phyloP scores from a whole-genome alignment of 2,797 vertebrate species.

The Thamnophis elegans region DNA sequence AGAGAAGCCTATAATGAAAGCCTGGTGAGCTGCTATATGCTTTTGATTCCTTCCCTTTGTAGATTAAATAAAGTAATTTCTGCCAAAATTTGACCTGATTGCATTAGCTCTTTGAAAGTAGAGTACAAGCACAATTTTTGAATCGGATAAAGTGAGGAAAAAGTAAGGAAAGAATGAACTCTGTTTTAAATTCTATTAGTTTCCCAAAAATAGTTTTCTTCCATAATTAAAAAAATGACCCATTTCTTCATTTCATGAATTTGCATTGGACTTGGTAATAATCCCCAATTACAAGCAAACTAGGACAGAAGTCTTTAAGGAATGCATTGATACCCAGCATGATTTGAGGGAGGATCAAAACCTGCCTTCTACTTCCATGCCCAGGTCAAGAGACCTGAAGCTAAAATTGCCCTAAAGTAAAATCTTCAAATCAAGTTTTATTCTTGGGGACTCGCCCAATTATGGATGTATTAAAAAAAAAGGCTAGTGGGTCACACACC shows the following conservation, averaged over 20 bases:
- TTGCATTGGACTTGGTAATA: neutral
- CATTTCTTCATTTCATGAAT: neutral
- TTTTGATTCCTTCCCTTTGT: neutral
- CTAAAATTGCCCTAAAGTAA: neutral
- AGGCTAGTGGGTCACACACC: neutral
- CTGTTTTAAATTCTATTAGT: neutral
- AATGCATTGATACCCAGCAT: neutral
- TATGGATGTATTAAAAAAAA: neutral
- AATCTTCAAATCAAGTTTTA: neutral
- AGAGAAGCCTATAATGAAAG: neutral
- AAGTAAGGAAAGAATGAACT: neutral
- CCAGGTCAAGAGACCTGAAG: neutral
- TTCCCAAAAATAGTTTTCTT: neutral
- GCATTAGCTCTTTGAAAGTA: neutral
- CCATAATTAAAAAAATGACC: neutral
- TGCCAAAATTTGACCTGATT: neutral
- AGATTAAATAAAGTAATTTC: neutral
- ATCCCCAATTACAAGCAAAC: neutral
- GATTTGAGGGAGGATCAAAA: neutral
- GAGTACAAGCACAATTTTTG: neutral
- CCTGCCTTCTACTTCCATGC: neutral
- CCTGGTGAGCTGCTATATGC: neutral
- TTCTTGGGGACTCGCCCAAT: neutral
- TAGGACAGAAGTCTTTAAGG: neutral
- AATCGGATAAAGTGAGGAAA: neutral